Base-by-base conservation (phyloP, 1,140 invertebrate species). In the Eulimnadia texana region DNA sequence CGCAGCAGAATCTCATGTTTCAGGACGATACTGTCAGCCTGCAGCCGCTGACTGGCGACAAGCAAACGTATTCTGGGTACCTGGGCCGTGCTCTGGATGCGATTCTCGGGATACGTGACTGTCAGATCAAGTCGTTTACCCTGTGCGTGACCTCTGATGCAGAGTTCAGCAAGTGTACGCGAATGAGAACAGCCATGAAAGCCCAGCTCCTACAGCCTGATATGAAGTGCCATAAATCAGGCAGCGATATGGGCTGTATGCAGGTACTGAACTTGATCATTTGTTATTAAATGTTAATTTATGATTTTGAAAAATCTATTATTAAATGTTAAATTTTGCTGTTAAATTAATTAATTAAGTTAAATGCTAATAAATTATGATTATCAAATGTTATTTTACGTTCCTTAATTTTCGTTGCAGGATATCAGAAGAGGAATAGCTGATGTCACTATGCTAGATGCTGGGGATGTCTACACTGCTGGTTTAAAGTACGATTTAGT, bases 391-490 rank as follows among this genome's bases (percentile, higher is more conserved):
- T n/a, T n/a, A n/a, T n/a, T n/a, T n/a, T n/a, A n/a, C n/a, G n/a
- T n/a, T n/a, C n/a, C n/a, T n/a, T n/a, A n/a, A n/a, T n/a, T n/a
- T n/a, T n/a, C n/a, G n/a, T n/a, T 29, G 58, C 23, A 28, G 16
- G 29, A 61, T 13, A 13, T 42, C 22, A 23, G 33, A 20, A 53
- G 70, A 53, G 71, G 74, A 61, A 67, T 79, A 47, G 88, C 90
- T n/a, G 94, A 98, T 73, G 82, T 95, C 16, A 78, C 86, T 42
- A 81, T 94, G 1, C 76, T 97, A 19, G 93, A 98, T 74, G 87
- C 93, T 2, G 90, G 91, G 6, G 93, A 97, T 72, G 87, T 95
- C 55, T 92, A 97, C 69, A 91, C 88, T 33, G 93, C 86, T 33
- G 93, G 93, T 0, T 71, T 86, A 10, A 77, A 80, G 19, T 90